Evolutionary conservation across 2,888 invertebrate genomes (phyloP).

Genomic region (Aspidiotus destructor): DNA sequence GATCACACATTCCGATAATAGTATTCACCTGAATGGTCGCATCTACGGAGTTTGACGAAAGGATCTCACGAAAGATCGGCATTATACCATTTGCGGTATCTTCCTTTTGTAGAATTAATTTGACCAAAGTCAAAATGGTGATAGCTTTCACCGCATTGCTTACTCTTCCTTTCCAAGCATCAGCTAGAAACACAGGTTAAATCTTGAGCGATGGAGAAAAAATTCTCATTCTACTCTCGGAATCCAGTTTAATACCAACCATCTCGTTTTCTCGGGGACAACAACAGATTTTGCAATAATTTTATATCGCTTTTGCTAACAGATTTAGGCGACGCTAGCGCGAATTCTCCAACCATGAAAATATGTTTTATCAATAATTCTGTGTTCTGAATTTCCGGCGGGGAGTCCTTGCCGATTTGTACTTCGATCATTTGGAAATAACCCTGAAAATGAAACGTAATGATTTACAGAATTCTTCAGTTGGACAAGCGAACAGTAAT

Average conservation of each 20-base stretch:
- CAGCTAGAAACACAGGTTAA: background rate
- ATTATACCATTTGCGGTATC: slow-evolving; percentile 23
- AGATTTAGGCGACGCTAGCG: slow-evolving; percentile 15
- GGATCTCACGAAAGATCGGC: slow-evolving; percentile 24
- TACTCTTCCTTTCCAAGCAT: slow-evolving; percentile 16
- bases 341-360: slow-evolving; percentile 21
- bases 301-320: slow-evolving; percentile 17
- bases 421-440: slow-evolving; percentile 14
- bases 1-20: slow-evolving; percentile 26
- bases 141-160: slow-evolving; percentile 23
- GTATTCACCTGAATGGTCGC: slow-evolving; percentile 24
- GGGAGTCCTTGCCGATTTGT: slow-evolving; percentile 15
- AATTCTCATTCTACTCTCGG: background rate
- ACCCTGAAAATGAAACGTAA: background rate
- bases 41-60: slow-evolving; percentile 18
- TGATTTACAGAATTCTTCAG: background rate
- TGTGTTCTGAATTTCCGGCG: slow-evolving; percentile 8
- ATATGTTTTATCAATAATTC: slow-evolving; percentile 23
- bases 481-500: background rate
- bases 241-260: slow-evolving; percentile 1
- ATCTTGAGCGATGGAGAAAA: background rate
- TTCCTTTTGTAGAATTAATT: slow-evolving; percentile 23
- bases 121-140: slow-evolving; percentile 20
- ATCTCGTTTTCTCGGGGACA: slow-evolving; percentile 17
- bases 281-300: slow-evolving; percentile 17